Evolutionary conservation across 2,113 vertebrate species (phyloP), one percentile per base, ranked within the genome.

Genomic region (Ictalurus punctatus): DNA sequence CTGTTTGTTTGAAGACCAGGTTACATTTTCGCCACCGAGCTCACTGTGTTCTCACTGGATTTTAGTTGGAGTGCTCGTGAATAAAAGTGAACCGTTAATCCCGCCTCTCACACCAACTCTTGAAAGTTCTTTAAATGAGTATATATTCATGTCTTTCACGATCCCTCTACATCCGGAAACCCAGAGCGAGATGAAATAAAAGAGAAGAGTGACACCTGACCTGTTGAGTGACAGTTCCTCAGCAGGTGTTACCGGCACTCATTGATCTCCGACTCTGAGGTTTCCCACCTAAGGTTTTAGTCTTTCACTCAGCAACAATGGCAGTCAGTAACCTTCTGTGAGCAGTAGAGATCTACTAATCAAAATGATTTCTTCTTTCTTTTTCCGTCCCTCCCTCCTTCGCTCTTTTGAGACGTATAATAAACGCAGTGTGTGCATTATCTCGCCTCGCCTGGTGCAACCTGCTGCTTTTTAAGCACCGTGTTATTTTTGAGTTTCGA

Each of bases 271-370:
- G 79, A 27, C 76, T 79, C 79, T 0, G 2, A 56, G 52, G 17
- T 58, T 58, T 1, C 30, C 63, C 48, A 27, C 63, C 44, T 54
- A 13, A 69, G 83, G 71, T 71, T 69, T 85, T 69, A 69, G 63
- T n/a, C 37, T 85, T 85, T 85, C 52, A 85, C 48, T 67, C 65
- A 6, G 17, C 37, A 56, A 58, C 48, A 59, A 58, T 86, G 69
- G 30, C 30, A 30, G 37, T 76, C 69, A 86, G 40, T 74, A 58
- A 37, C 40, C 27, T 84, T n/a, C 44, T 65, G 76, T 54, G 21
- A 37, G 23, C 52, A n/a, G 40, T 48, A 27, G 16, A 9, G 23
- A 54, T 48, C 40, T 30, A 7, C 63, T 52, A 85, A 85, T 85
- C 40, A 69, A 37, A 37, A 63, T 87, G 30, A 30, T 52, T 87